Evolutionary conservation across 1,140 invertebrate species (phyloP), one percentile per base, ranked within the genome.

Genomic region (Oppia nitens): DNA sequence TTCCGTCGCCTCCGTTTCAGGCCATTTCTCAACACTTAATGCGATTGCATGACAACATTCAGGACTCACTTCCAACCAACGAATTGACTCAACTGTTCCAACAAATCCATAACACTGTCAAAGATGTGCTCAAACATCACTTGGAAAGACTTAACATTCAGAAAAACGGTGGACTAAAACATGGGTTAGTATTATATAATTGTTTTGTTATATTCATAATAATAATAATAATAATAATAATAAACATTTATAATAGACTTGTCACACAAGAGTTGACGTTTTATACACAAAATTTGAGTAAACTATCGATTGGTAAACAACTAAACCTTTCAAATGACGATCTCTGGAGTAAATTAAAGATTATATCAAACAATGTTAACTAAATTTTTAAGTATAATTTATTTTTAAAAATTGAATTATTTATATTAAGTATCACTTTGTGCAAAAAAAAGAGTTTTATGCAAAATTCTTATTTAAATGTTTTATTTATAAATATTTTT

Each of bases 181-280:
- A 97, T 71, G 92, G 91, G 80, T 81, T 70, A 73, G 70, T 68
- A 62, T n/a, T 24, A 40, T 57, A 40, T 32, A 40, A 49, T 47
- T 25, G 48, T 51, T 45, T 28, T 48, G 21, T 55, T 23, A 24
- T n/a, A 32, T 3, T 55, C 28, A 66, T 59, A 56, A n/a, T 57
- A 9, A 49, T 45, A 25, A 28, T 6, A 40, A 6, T 50, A 25
- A 26, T 14, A 48, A 4, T 21, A 56, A 21, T 59, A 64, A 53
- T 55, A 61, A 64, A 64, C 64, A 60, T 60, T 53, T 58, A 62
- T 71, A 76, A 53, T 68, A 81, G 80, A 51, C 81, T 95, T 63
- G 92, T 96, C 2, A 93, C 85, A 26, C 88, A 89, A 25, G 93
- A 98, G 77, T 74, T 96, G 66, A 88, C 86, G 51, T 96, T 95